Evolutionary conservation across 2,113 vertebrate genomes (phyloP), one percentile per base, ranked within the genome.

Genomic region (Tauraco erythrolophus): DNA sequence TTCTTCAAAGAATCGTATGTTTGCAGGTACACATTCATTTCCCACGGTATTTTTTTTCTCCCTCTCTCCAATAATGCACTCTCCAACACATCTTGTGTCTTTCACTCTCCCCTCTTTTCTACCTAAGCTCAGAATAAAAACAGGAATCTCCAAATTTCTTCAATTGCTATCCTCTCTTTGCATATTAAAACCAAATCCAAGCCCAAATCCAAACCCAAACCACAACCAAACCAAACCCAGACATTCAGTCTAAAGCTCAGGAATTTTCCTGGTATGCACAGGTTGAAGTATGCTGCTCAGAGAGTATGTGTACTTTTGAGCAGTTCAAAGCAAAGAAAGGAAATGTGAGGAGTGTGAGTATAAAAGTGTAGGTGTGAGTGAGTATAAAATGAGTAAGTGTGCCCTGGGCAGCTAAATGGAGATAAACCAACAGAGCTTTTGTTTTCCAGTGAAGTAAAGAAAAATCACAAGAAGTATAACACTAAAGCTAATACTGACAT

Each of bases 401-500:
- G 5, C 19, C 22, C 21, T 61, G 30, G 12, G 17, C 10, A 79
- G 19, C 10, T 54, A 74, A 84, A 70, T 11, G 11, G 24, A 81
- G 19, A 70, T 3, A 57, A 45, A 74, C 3, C 2, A 51, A 70
- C 11, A n/a, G 11, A 77, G 33, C 5, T 27, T 66, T 58, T 58
- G 8, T 51, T 75, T 58, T 31, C 31, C 18, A 78, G 18, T 7
- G 16, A 37, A 62, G 9, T 9, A 37, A 84, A 62, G 41, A 31
- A 65, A 66, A 87, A n/a, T 4, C 2, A 5, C 12, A 48, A 23
- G 2, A 70, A 56, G 2, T 58, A 56, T 30, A 23, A 60, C 8
- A 33, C 14, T 60, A 60, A 66, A 71, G 39, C 1, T n/a, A 43
- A 3, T 12, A 68, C 1, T 1, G 2, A 1, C 46, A 62, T 28